phyloP scores from a whole-genome alignment of 1,140 invertebrate genomes.

The Diabrotica undecimpunctata region DNA sequence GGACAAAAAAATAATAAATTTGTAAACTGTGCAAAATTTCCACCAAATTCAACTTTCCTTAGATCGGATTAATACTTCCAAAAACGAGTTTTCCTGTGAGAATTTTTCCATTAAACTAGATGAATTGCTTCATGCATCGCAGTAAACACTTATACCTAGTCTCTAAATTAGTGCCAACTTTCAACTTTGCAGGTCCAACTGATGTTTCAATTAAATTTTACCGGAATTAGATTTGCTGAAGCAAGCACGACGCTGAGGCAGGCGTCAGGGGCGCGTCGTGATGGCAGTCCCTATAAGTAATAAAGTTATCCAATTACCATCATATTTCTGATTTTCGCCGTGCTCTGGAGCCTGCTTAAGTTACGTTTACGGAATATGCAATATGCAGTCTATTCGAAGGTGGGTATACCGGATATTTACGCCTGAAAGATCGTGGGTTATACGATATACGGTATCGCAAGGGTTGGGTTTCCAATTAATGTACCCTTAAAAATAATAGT shows the following conservation, averaged over 20 bases:
- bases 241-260: background rate
- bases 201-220: constrained; percentile 3
- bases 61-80: no score
- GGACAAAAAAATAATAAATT: no score
- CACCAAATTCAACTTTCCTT: no score
- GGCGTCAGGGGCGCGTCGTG: background rate
- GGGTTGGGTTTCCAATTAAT: no score
- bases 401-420: no score
- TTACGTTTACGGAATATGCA: background rate
- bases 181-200: background rate
- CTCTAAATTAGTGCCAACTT: background rate
- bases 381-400: background rate
- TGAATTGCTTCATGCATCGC: no score
- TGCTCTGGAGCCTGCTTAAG: background rate
- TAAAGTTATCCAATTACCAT: constrained; percentile 1
- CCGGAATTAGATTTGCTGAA: background rate
- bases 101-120: no score
- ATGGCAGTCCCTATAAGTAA: background rate
- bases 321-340: background rate
- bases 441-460: no score
- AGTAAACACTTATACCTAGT: background rate
- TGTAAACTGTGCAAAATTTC: no score
- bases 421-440: no score
- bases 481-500: no score
- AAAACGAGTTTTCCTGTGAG: no score